Conservation (phyloP, 2,113 vertebrate genomes). For the Chunga burmeisteri region DNA sequence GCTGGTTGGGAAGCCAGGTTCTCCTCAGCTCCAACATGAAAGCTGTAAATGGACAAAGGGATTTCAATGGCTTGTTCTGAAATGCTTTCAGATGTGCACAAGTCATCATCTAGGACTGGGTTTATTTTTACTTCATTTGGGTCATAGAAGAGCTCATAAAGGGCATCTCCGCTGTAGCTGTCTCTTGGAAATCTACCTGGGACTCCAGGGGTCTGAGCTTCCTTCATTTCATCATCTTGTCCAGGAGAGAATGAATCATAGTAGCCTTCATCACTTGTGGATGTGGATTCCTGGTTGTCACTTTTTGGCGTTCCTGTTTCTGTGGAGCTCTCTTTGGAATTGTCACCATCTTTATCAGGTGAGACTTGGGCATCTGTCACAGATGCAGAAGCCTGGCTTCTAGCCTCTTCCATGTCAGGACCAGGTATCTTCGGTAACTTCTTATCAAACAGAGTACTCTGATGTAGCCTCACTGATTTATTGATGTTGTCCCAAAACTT, state of each 20-base stretch:
- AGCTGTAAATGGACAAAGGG: conserved; percentile 86
- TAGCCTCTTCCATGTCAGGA: not conserved
- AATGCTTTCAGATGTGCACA: conserved; percentile 75
- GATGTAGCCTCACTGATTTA: conserved; percentile 72
- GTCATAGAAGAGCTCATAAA: conserved; percentile 86
- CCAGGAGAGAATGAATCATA: conserved; percentile 83
- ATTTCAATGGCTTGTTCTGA: conserved; percentile 76
- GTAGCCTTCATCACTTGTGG: conserved; percentile 87
- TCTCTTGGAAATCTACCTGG: conserved; percentile 77
- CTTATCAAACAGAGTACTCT: conserved; percentile 60
- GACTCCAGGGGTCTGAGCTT: conserved; percentile 55
- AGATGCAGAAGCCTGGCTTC: not conserved
- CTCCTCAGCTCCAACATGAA: conserved; percentile 84
- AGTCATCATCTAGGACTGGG: conserved; percentile 73
- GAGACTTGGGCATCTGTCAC: conserved; percentile 27
- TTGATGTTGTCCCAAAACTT: conserved; percentile 81
- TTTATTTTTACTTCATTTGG: conserved; percentile 71
- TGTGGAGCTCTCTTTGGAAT: conserved; percentile 71
- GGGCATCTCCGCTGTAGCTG: conserved; percentile 86
- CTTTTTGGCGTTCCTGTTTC: conserved; percentile 81
- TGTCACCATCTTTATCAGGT: conserved; percentile 51
- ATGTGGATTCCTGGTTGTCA: conserved; percentile 81
- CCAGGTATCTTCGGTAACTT: conserved; percentile 1
- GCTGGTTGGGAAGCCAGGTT: conserved; percentile 78
- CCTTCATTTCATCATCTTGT: conserved; percentile 77